Evolutionary conservation across 2,113 vertebrate genomes (phyloP), one percentile per base, ranked within the genome.

Genomic region (Andinoacara biseriatus): DNA sequence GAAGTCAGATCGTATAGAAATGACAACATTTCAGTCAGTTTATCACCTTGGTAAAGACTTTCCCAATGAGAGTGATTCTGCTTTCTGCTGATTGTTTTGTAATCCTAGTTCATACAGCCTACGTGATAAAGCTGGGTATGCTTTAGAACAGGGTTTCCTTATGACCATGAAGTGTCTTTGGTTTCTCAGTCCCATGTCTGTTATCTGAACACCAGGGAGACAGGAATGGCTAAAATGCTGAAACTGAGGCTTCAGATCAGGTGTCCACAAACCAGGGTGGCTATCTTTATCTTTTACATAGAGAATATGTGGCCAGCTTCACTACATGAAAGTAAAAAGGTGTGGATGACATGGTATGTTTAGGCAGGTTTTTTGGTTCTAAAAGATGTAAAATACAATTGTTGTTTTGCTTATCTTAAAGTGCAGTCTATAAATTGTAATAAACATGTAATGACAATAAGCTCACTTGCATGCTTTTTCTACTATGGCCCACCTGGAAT

Each of bases 101-200:
- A 40, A 35, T 43, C 35, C 24, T 0, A 24, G 33, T 65, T 38
- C 24, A 43, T 65, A 65, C n/a, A 43, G 35, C 62, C 15, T 17
- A 33, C 5, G 5, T 33, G 9, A 65, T 9, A 0, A 2, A 40
- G 61, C 35, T 38, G 20, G 13, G 22, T 24, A 10, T 24, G 13
- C 8, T 65, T 65, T 17, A 10, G 7, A 38, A n/a, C 40, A 43
- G 8, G 9, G 11, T 11, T 43, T 13, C 40, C 40, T 11, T 14
- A 43, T 43, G 40, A 43, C 3, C 3, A 3, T 24, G 13, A 2
- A 43, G 0, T 24, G 11, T 65, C 13, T 14, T 43, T 43, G 62
- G 62, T 65, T 43, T 43, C 11, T 43, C 11, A 4, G 40, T 14
- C 40, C 40, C 13, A 0, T 0, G 7, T 5, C n/a, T 0, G 13